Evolutionary conservation across 2,797 vertebrate species (phyloP).

Genomic region (Squalus acanthias): DNA sequence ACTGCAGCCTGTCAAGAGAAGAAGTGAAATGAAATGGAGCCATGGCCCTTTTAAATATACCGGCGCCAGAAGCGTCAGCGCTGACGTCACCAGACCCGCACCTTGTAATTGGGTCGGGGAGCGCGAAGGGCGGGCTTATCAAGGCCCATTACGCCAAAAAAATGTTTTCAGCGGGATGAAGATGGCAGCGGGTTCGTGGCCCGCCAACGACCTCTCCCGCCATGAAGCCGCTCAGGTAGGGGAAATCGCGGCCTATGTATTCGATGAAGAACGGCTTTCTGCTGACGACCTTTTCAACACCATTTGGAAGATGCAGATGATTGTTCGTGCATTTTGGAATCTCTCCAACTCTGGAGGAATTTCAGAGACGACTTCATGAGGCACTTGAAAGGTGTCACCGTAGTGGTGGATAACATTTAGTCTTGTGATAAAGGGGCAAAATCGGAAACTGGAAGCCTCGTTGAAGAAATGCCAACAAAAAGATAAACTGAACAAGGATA

Average conservation of each 20-base stretch:
- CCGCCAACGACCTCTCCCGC: too few relatives aligned
- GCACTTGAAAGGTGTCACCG: background rate
- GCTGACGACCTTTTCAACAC: background rate
- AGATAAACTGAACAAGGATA: background rate
- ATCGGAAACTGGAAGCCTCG: background rate
- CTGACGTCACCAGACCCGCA: too few relatives aligned
- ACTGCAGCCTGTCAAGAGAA: too few relatives aligned
- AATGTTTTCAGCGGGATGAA: too few relatives aligned
- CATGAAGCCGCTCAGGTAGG: too few relatives aligned
- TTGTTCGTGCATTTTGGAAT: background rate
- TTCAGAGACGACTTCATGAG: background rate
- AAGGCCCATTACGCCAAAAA: too few relatives aligned
- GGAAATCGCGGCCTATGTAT: background rate
- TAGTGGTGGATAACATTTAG: background rate
- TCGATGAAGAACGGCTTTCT: background rate
- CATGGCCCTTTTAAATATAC: too few relatives aligned
- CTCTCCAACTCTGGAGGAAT: background rate
- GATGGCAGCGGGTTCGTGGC: too few relatives aligned
- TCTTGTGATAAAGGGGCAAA: background rate
- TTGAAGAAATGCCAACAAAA: background rate
- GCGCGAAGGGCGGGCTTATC: too few relatives aligned
- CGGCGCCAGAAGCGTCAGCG: too few relatives aligned
- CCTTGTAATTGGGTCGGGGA: too few relatives aligned
- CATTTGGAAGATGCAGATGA: background rate
- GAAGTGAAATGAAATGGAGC: too few relatives aligned